These are phyloP conservation scores for Nymphalis polychloros DNA, from an alignment of 2,888 invertebrate species.

Conservation along the genomic window DNA sequence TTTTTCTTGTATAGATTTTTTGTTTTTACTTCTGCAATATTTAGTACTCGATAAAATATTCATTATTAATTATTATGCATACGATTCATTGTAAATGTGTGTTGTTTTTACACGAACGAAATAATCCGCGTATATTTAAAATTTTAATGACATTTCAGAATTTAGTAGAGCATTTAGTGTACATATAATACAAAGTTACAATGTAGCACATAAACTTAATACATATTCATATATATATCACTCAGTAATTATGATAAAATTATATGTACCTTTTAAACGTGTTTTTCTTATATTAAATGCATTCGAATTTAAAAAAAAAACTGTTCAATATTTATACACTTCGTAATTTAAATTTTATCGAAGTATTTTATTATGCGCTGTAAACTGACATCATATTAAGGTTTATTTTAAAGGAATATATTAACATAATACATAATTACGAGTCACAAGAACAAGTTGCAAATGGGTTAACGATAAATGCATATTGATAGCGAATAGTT, in stretches of 20 bases:
- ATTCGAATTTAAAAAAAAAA: neutral
- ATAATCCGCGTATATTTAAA: too few species aligned
- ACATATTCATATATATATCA: slow-evolving; percentile 3
- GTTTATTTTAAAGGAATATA: slow-evolving; percentile 10
- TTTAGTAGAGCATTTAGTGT: too few species aligned
- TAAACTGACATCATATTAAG: slow-evolving; percentile 4
- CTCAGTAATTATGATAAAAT: slow-evolving; percentile 8
- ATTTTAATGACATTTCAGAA: too few species aligned
- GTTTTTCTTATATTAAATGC: slow-evolving; percentile 9
- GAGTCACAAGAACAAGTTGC: neutral
- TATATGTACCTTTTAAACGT: neutral
- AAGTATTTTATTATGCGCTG: slow-evolving; percentile 10
- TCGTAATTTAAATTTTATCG: slow-evolving; percentile 8
- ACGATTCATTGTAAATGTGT: too few species aligned
- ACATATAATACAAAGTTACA: neutral
- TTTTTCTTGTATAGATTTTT: too few species aligned
- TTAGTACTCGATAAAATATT: too few species aligned
- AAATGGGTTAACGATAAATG: neutral
- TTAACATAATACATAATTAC: slow-evolving; percentile 11
- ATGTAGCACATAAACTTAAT: neutral
- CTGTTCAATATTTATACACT: slow-evolving; percentile 13
- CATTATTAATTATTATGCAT: too few species aligned
- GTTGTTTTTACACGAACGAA: too few species aligned
- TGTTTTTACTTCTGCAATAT: too few species aligned
- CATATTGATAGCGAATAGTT: neutral